phyloP scores from a whole-genome alignment of 2,888 invertebrate genomes.

The Eupithecia tripunctaria region DNA sequence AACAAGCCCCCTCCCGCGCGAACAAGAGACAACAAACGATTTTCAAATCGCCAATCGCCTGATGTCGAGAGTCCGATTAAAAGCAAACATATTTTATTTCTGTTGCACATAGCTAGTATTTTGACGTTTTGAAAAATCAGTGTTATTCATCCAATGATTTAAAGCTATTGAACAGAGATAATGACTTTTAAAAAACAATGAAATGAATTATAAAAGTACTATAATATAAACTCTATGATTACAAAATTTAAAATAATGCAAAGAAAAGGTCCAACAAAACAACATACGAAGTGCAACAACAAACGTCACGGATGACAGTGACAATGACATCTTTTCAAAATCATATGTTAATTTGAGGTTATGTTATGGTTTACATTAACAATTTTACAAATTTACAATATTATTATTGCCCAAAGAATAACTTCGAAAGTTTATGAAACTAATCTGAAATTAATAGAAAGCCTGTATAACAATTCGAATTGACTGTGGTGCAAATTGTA shows the following conservation, averaged over 20 bases:
- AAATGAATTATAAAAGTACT: neutral
- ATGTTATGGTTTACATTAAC: constrained; percentile 14
- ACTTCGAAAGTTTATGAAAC: too few relatives aligned
- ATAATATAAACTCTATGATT: too few relatives aligned
- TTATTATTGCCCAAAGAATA: too few relatives aligned
- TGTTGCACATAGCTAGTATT: neutral
- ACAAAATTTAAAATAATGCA: neutral
- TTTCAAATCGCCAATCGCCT: constrained; percentile 22
- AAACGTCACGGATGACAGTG: constrained; percentile 4
- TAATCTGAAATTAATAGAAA: neutral
- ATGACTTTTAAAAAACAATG: neutral
- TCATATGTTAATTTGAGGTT: constrained; percentile 22
- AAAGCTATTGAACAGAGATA: neutral
- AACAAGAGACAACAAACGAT: constrained; percentile 29
- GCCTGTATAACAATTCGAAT: neutral
- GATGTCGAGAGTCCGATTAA: constrained; percentile 22
- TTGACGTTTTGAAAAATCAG: neutral
- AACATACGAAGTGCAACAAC: constrained; percentile 33
- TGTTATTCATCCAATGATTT: neutral
- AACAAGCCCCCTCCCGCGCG: constrained; percentile 80
- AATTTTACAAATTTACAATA: too few relatives aligned
- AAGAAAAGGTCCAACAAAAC: constrained; percentile 26
- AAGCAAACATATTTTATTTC: neutral
- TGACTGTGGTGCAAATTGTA: neutral
- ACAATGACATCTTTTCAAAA: constrained; percentile 9